Base-by-base conservation (phyloP, 2,888 invertebrate genomes). In the Athalia cordata region DNA sequence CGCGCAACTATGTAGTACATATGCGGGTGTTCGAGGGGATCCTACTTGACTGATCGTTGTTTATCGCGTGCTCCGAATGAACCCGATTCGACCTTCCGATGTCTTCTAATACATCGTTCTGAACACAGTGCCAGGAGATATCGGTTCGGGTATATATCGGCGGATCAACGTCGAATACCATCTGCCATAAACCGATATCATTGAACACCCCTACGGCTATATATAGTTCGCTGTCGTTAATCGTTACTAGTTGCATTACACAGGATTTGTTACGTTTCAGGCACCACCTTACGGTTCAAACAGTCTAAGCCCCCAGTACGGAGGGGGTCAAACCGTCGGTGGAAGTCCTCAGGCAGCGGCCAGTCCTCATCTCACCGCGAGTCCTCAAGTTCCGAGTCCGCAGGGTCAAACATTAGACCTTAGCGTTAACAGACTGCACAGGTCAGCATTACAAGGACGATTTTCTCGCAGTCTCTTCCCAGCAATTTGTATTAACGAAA, bases 371-470 rank as follows among this genome's bases (percentile, higher is more conserved):
- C 93, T 95, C 85, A 94, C 96, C 83, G 95, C 96, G 88, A 96
- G 96, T 92, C 96, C 96, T 83, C 96, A 96, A 92, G 96, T 96
- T 91, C 96, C 96, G 88, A 96, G 96, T 92, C 96, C 96, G 81
- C 96, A 96, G 92, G 96, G 96, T 86, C 96, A 97, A 91, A 96
- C 96, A 86, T 93, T 96, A 90, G 96, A 97, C 92, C 94, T 96
- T 90, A 96, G 96, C 91, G 96, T 97, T 86, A 96, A 95, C 91
- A 93, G 96, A 91, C 93, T 96, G 91, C 96, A 96, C 93, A 96
- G 96, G 96, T 96, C 92, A 87, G 83, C 62, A 29, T 76, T 47
- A 55, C 70, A 61, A 66, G 9, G 64, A n/a, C 15, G 67, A 15
- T 6, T 66, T 29, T 29, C 29, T 29, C 29, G 29, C 29, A 29